Base-by-base conservation (phyloP, 1,140 invertebrate genomes). In the Bombus huntii region DNA sequence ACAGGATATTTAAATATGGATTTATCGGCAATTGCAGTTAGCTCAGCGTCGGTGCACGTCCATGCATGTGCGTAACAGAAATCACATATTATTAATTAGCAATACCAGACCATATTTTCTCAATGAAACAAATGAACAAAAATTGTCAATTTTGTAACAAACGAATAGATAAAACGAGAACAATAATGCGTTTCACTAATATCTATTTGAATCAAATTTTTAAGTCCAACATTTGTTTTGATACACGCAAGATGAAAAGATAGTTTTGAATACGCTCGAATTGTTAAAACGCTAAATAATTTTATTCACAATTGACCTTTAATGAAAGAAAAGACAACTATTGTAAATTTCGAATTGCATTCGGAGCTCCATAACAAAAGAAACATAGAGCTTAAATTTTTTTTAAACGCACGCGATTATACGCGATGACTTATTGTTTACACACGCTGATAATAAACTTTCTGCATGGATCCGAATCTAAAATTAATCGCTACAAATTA, bases 31-130 rank as follows among this genome's bases (percentile, higher is more conserved):
- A 76, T 53, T 39, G 28, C 18, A 53, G 18, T 76, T 53, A n/a
- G 39, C 42, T 28, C 28, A 37, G 42, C 39, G 31, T 83, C 59
- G 31, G 10, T 83, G 81, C 59, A 47, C 44, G 73, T 47, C 42
- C 37, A 44, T 34, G 34, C 39, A 44, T 82, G 74, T 12, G 42
- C 39, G 31, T 47, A 75, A 75, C 42, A 75, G 18, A 34, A 53
- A 83, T 68, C 28, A 22, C 76, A 68, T 76, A 83, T 76, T 76
- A 76, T 76, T 76, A 76, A 83, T 83, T 83, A 65, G 42, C 62
- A 76, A 47, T 66, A 28, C 34, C n/a, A 47, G 73, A 71, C 18
- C 10, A 6, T 74, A 15, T 5, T 66, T 66, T 44, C 39, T 18
- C 15, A 37, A 66, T 13, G 6, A 22, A 22, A 53, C 18, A 53